Percentiles rank a stretch among this genome's conserved stretches.
Evolutionary conservation across 2,113 vertebrate genomes (phyloP).

Genomic region (Gracilinanus agilis): DNA sequence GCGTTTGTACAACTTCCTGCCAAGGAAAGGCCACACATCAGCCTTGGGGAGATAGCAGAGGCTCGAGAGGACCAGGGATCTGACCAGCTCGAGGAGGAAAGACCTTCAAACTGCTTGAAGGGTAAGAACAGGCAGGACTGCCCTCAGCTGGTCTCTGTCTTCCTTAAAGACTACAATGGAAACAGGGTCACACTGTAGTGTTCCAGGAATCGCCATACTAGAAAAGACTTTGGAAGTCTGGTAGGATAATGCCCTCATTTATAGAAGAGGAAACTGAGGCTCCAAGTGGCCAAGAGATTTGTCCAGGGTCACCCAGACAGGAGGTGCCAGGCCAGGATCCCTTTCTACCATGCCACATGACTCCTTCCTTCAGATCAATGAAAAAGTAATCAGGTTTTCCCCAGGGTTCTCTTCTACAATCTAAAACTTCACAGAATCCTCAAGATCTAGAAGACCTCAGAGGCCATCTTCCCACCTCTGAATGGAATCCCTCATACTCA

Average conservation of each 20-base stretch:
- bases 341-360: background rate
- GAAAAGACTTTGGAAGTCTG: background rate
- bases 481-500: background rate
- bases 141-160: background rate
- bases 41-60: constrained; percentile 11
- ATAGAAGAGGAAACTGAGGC: background rate
- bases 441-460: background rate
- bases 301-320: background rate
- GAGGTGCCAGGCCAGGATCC: background rate
- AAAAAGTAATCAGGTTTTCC: background rate
- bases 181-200: background rate
- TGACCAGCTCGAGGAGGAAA: background rate
- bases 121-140: background rate
- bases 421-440: background rate
- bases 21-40: constrained; percentile 75
- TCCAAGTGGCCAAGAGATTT: background rate
- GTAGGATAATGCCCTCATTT: too few relatives aligned
- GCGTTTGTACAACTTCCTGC: constrained; percentile 97
- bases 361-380: background rate
- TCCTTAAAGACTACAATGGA: background rate
- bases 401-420: background rate
- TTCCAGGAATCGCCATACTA: background rate
- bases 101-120: background rate
- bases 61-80: background rate
- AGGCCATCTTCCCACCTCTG: background rate